A percentile compares a stretch with the other conserved stretches of the same genome.
Conservation (phyloP, 2,888 invertebrate genomes). For the Eupeodes latifasciatus region DNA sequence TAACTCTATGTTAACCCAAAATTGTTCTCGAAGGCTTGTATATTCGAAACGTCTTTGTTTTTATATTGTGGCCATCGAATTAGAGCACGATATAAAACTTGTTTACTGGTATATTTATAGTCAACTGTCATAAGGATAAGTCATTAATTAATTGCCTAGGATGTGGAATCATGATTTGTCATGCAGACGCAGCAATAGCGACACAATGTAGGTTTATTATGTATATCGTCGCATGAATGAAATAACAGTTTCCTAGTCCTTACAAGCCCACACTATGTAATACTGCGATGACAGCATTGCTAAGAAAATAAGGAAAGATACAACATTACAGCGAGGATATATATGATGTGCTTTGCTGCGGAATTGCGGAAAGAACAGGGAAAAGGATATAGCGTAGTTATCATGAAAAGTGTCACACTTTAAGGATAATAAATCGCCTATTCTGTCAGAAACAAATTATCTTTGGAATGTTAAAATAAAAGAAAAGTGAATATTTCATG, state of each 20-base stretch:
- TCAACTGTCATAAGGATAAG: slow-evolving; percentile 57
- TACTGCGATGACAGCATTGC: slow-evolving; percentile 52
- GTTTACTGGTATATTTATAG: slow-evolving; percentile 38
- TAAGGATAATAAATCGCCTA: slow-evolving; percentile 70
- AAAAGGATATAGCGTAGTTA: slow-evolving; percentile 67
- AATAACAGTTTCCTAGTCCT: slow-evolving; percentile 21
- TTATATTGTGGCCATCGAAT: slow-evolving; percentile 27
- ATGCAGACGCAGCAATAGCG: slow-evolving; percentile 51
- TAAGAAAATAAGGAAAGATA: slow-evolving; percentile 23
- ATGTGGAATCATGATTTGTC: slow-evolving; percentile 63
- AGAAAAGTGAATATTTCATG: slow-evolving; percentile 53
- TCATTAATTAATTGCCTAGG: slow-evolving; percentile 69
- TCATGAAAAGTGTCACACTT: slow-evolving; percentile 73
- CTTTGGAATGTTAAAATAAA: slow-evolving; percentile 46
- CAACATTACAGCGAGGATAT: neutral
- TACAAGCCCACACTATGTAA: slow-evolving; percentile 40
- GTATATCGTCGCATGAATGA: slow-evolving; percentile 20
- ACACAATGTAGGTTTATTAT: slow-evolving; percentile 18
- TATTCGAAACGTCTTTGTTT: slow-evolving; percentile 12
- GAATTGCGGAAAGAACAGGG: slow-evolving; percentile 53
- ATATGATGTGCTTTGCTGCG: neutral
- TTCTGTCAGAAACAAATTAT: slow-evolving; percentile 74
- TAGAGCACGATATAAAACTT: neutral
- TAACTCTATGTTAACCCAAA: neutral
- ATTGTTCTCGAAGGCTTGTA: slow-evolving; percentile 7